A percentile compares a stretch with the other conserved stretches of the same genome.
phyloP scores from a whole-genome alignment of 1,140 invertebrate genomes.

The Glossosoma conforme region DNA sequence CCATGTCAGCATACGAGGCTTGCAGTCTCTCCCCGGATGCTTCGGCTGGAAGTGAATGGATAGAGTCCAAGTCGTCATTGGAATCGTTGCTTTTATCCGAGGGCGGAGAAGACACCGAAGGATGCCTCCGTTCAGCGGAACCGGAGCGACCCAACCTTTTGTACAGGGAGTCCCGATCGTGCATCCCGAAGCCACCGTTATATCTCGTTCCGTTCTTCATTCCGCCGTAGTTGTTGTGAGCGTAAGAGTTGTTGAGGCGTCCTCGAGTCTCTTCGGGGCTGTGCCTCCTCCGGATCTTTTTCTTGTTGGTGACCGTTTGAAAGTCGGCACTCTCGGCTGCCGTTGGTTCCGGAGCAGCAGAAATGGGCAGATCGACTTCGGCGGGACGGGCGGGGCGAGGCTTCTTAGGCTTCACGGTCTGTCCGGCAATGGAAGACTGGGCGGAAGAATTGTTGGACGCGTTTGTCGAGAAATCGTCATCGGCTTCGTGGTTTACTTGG shows the following conservation, averaged over 20 bases:
- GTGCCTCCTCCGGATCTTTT: conserved; percentile 61
- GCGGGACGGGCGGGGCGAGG: conserved; percentile 5
- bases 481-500: conserved; percentile 33
- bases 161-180: conserved; percentile 25
- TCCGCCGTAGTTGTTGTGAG: conserved; percentile 11
- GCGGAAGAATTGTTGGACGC: conserved; percentile 14
- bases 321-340: conserved; percentile 55
- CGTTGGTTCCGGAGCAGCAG: conserved; percentile 38
- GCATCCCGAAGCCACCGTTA: conserved; percentile 9
- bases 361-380: conserved; percentile 23
- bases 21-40: conserved; percentile 45
- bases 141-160: conserved; percentile 17
- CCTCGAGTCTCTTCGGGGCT: conserved; percentile 37
- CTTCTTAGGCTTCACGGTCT: conserved; percentile 39
- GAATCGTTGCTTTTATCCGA: conserved; percentile 71
- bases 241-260: conserved; percentile 22
- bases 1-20: conserved; percentile 71
- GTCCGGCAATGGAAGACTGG: conserved; percentile 33
- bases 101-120: conserved; percentile 55
- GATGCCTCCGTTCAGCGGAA: conserved; percentile 39
- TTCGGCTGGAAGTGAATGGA: conserved; percentile 65
- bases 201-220: conserved; percentile 17
- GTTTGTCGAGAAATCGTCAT: conserved; percentile 31
- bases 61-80: conserved; percentile 65
- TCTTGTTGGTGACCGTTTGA: conserved; percentile 67